Evolutionary conservation across 2,113 vertebrate species (phyloP), one percentile per base, ranked within the genome.

Genomic region (Deroptyus accipitrinus): DNA sequence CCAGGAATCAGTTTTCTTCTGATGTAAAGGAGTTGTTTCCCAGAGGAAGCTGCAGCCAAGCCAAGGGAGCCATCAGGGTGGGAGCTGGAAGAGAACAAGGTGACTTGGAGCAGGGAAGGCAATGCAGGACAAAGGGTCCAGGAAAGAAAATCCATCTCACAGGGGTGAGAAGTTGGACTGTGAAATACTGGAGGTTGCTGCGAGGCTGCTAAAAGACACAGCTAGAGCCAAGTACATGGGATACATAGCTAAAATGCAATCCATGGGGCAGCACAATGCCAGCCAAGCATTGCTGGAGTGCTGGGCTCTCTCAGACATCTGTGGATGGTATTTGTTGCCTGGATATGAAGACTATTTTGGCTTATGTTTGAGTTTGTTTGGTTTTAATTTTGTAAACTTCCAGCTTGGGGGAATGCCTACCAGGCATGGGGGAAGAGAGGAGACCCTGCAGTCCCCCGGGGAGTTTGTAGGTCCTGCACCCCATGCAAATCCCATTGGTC

Each of bases 231-330:
- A 31, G 79, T 33, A 30, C 35, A 4, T 0, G 9, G 30, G 25
- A 11, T 41, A 17, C 13, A 13, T 14, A 22, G 24, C 49, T 2
- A 63, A 46, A 79, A 51, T 20, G 42, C 37, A n/a, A 35, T 25
- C 3, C 13, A 5, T 0, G 2, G 37, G 6, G 42, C 44, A 33
- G 46, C 2, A 1, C 20, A 30, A 18, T 1, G 4, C 12, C 39
- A 33, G 35, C 46, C 18, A 18, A 18, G 25, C 46, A 31, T 51
- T 1, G 20, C 51, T 0, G 5, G 24, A 19, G 52, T 2, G 1
- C 57, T 46, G 59, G 7, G 27, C 13, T 74, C 39, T n/a, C 46
- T 66, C 4, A 6, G 31, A 6, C 24, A 61, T 46, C 39, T 31
- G 17, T 39, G 33, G n/a, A 11, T 54, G 10, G 13, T n/a, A 8